phyloP scores from a whole-genome alignment of 1,140 invertebrate genomes.

The Triops longicaudatus region DNA sequence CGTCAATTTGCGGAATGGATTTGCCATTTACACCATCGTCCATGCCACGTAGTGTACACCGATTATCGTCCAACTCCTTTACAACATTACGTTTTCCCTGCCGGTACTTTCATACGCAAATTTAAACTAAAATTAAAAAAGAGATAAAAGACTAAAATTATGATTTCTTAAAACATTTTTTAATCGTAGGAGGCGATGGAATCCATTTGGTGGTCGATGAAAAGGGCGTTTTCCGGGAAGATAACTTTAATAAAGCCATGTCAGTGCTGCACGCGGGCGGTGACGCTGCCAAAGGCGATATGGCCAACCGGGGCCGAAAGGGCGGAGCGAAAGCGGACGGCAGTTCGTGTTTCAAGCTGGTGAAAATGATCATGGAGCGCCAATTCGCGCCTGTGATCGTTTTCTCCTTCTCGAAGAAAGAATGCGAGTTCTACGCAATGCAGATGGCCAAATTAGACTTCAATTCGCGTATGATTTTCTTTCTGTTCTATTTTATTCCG shows the following conservation, averaged over 20 bases:
- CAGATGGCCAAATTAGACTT: conserved; percentile 96
- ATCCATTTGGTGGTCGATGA: conserved; percentile 95
- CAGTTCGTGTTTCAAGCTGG: conserved; percentile 91
- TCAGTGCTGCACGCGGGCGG: conserved; percentile 63
- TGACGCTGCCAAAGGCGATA: conserved; percentile 65
- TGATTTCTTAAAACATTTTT: background rate
- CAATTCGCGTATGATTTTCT: conserved; percentile 52
- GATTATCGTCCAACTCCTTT: conserved; percentile 95
- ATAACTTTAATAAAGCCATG: conserved; percentile 97
- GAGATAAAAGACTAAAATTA: background rate
- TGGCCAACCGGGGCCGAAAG: conserved; percentile 48
- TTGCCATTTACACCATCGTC: conserved; percentile 88
- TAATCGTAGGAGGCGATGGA: conserved; percentile 33
- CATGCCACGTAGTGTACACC: conserved; percentile 98
- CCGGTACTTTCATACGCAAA: conserved; percentile 49
- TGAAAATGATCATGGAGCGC: conserved; percentile 98
- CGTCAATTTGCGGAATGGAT: conserved; percentile 99
- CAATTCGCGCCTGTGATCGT: conserved; percentile 97
- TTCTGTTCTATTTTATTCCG: conserved; percentile 23
- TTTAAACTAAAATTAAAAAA: too few species aligned
- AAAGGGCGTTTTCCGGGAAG: conserved; percentile 88
- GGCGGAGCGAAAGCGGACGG: conserved; percentile 52
- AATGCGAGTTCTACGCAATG: conserved; percentile 94
- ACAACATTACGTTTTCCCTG: conserved; percentile 96
- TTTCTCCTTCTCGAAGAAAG: conserved; percentile 98